Conservation (phyloP, 92 coral and sea anemone genomes). For the Plumapathes pennacea region DNA sequence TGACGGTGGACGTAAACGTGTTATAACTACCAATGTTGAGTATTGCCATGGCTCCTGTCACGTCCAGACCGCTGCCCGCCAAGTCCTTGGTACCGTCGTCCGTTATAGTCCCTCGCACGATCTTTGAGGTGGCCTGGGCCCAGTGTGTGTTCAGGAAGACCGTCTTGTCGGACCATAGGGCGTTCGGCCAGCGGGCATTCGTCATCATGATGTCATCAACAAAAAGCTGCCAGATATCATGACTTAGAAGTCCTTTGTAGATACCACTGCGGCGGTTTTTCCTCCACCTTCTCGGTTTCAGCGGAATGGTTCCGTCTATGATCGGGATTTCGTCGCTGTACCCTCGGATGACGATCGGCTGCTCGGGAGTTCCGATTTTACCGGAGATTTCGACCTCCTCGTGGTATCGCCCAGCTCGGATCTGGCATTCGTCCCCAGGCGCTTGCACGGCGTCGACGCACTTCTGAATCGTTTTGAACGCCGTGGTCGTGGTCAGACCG, state of each 20-base stretch:
- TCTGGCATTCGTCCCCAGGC: constrained; percentile 67
- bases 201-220: constrained; percentile 68
- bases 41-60: constrained; percentile 70
- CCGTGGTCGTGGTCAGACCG: constrained; percentile 8
- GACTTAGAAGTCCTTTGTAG: constrained; percentile 33
- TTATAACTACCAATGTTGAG: constrained; percentile 74
- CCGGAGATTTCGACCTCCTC: constrained; percentile 56
- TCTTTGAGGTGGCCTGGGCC: constrained; percentile 61
- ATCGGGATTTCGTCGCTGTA: constrained; percentile 63
- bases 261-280: constrained; percentile 11
- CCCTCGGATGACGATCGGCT: constrained; percentile 62
- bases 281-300: constrained; percentile 29
- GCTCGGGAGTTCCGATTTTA: constrained; percentile 40
- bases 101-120: constrained; percentile 50
- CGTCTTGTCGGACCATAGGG: constrained; percentile 72
- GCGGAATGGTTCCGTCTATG: constrained; percentile 66
- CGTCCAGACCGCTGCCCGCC: constrained; percentile 72
- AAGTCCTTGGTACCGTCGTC: constrained; percentile 58
- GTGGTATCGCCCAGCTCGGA: constrained; percentile 60
- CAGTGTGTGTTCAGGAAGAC: constrained; percentile 58
- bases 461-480: constrained; percentile 35
- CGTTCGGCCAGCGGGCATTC: constrained; percentile 80
- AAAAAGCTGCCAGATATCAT: constrained; percentile 64
- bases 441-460: constrained; percentile 27
- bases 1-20: constrained; percentile 64